Conservation (phyloP, 2,797 vertebrate genomes). For the Mus caroli region DNA sequence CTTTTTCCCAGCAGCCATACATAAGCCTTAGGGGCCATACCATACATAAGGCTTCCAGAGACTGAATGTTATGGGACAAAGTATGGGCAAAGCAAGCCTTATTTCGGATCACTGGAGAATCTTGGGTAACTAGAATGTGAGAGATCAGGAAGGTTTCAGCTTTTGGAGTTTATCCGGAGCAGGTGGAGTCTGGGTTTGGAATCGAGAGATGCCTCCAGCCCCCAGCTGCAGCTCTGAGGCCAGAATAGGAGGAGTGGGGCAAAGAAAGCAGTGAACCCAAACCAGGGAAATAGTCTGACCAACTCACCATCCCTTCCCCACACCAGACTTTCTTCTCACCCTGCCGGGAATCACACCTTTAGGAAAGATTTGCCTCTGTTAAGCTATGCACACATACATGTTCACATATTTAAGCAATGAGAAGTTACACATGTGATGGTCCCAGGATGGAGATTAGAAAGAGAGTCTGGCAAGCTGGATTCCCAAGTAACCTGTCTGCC, state of each 20-base stretch:
- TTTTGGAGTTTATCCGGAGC: slow-evolving; percentile 57
- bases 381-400: neutral
- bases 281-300: neutral
- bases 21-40: slow-evolving; percentile 85
- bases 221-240: neutral
- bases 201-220: neutral
- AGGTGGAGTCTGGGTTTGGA: neutral
- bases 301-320: neutral
- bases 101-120: neutral
- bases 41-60: slow-evolving; percentile 10
- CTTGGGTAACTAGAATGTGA: slow-evolving; percentile 23
- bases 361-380: neutral
- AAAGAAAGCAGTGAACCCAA: neutral
- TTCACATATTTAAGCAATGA: neutral
- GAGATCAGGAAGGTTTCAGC: neutral
- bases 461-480: neutral
- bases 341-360: slow-evolving; percentile 47
- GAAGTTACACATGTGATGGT: neutral
- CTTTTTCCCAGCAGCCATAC: no score
- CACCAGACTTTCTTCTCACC: neutral
- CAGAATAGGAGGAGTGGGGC: neutral
- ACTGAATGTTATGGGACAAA: neutral
- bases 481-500: slow-evolving; percentile 64
- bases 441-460: neutral
- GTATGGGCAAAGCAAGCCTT: slow-evolving; percentile 31